Percentiles rank a stretch among this genome's conserved stretches.
phyloP scores from a whole-genome alignment of 2,113 vertebrate genomes.

The Corynorhinus townsendii region DNA sequence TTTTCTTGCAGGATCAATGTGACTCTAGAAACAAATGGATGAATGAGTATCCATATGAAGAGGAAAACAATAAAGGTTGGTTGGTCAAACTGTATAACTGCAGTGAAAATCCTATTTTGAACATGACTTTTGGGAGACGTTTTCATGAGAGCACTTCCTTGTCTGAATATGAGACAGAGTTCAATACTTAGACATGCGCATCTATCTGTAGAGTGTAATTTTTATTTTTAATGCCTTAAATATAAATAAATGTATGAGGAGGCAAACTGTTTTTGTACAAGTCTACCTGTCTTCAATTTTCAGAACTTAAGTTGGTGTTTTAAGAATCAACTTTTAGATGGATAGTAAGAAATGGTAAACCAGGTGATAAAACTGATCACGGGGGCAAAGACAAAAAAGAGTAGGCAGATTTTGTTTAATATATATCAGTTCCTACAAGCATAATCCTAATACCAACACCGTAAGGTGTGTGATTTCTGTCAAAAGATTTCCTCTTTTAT shows the following conservation, averaged over 20 bases:
- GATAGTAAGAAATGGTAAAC: not conserved
- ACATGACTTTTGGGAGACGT: not conserved
- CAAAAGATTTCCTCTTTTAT: not conserved
- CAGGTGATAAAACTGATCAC: not conserved
- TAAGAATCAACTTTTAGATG: not conserved
- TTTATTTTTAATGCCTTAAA: not conserved
- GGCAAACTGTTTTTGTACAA: not conserved
- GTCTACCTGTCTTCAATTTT: not conserved
- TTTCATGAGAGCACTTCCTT: not conserved
- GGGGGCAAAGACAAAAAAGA: not conserved
- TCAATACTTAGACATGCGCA: accelerated
- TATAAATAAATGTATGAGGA: not conserved
- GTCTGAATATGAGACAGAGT: not conserved
- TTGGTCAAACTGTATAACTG: not conserved
- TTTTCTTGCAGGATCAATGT: slow-evolving; percentile 78
- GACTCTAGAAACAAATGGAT: slow-evolving; percentile 75
- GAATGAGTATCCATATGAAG: slow-evolving; percentile 81
- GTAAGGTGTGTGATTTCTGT: not conserved
- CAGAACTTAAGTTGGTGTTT: not conserved
- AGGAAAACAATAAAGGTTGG: slow-evolving; percentile 83
- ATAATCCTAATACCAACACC: not conserved
- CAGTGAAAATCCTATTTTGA: not conserved
- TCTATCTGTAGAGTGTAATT: not conserved
- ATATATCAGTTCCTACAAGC: not conserved
- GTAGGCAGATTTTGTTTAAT: slow-evolving; percentile 6